Percentiles rank a stretch among this genome's conserved stretches.
phyloP scores from a whole-genome alignment of 2,888 invertebrate genomes.

The Zootermopsis nevadensis region DNA sequence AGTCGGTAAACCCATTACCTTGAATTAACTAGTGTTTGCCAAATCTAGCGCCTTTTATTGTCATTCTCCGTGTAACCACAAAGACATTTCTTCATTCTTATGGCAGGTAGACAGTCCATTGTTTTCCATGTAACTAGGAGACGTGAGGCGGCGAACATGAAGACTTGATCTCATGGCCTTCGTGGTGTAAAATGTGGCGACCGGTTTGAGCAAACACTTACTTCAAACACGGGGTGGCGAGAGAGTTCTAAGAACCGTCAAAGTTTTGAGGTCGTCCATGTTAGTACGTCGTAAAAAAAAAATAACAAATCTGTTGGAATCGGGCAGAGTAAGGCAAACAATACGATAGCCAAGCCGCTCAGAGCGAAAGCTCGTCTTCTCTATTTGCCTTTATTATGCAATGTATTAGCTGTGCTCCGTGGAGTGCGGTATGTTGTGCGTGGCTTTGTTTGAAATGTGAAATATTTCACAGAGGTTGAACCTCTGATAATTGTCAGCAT shows the following conservation, averaged over 20 bases:
- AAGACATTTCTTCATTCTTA: too few species aligned
- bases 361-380: background rate
- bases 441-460: background rate
- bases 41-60: background rate
- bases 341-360: background rate
- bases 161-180: constrained; percentile 18
- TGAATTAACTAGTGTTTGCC: background rate
- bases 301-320: background rate
- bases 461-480: background rate
- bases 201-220: constrained; percentile 8
- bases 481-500: too few species aligned
- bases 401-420: background rate
- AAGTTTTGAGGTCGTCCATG: background rate
- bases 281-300: constrained; percentile 11
- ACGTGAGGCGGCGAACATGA: background rate
- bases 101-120: constrained; percentile 5
- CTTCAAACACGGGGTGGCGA: constrained; percentile 13
- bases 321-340: background rate
- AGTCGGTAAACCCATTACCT: too few species aligned
- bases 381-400: background rate
- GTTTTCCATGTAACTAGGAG: background rate
- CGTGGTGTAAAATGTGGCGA: constrained; percentile 3
- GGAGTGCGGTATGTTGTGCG: background rate
- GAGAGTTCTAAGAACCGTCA: constrained; percentile 10
- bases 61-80: background rate